phyloP scores from a whole-genome alignment of 30 jellyfish, hydroid and myxozoan species.

The Chrysaora quinquecirrha region DNA sequence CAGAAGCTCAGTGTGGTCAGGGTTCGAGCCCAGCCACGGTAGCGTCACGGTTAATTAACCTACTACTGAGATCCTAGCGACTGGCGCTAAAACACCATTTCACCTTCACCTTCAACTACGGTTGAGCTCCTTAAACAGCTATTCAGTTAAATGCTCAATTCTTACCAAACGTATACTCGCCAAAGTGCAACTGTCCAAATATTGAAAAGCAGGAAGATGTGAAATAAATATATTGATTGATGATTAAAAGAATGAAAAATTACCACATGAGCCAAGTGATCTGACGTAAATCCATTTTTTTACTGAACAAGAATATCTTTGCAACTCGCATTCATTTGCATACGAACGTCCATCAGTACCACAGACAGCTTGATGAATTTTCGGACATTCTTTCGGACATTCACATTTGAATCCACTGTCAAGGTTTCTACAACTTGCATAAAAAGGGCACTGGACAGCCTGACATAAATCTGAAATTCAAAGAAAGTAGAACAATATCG shows the following conservation, averaged over 20 bases:
- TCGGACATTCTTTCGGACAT: conserved; percentile 66
- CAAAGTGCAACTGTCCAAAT: no score
- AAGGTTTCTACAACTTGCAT: conserved; percentile 56
- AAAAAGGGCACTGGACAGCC: conserved; percentile 82
- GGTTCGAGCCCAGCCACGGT: no score
- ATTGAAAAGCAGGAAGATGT: not conserved
- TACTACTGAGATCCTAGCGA: no score
- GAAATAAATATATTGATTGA: no score
- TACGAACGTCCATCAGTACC: conserved; percentile 81
- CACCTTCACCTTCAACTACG: no score
- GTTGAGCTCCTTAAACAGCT: no score
- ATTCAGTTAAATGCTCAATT: no score
- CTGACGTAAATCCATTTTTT: conserved; percentile 76
- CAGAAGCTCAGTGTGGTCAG: no score
- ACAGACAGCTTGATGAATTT: conserved; percentile 66
- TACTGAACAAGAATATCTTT: conserved; percentile 54
- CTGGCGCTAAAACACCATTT: no score
- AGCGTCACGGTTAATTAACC: no score
- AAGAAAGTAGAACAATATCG: not conserved
- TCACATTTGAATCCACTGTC: conserved; percentile 69
- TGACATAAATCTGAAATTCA: conserved; percentile 56
- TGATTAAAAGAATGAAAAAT: conserved; percentile 9
- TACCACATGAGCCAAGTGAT: conserved; percentile 81
- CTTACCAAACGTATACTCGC: no score
- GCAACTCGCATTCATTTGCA: conserved; percentile 71